Evolutionary conservation across 2,888 invertebrate species (phyloP).

Genomic region (Geotrupes spiniger): DNA sequence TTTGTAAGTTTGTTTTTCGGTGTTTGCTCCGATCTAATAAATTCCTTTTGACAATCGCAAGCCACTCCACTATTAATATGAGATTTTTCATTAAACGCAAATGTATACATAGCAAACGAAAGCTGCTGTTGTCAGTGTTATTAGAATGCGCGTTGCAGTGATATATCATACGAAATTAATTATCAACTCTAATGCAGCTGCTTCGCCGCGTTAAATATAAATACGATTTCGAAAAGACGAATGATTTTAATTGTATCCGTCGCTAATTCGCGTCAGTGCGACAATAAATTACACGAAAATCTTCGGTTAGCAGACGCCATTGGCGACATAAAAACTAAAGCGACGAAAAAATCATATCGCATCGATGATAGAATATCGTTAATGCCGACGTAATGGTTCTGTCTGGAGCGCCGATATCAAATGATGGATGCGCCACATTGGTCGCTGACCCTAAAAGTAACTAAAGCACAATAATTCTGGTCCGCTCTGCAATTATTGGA

Average conservation of each 20-base stretch:
- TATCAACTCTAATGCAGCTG: slow-evolving; percentile 4
- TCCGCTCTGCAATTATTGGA: slow-evolving; percentile 14
- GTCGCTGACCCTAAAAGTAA: not conserved
- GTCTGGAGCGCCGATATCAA: slow-evolving; percentile 29
- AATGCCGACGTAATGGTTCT: slow-evolving; percentile 14
- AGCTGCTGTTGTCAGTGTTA: no score
- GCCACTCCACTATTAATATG: no score
- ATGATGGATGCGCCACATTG: slow-evolving; percentile 32
- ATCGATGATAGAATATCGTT: no score
- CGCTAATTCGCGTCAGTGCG: not conserved
- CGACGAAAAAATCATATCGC: not conserved
- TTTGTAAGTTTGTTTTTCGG: no score
- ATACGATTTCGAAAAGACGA: slow-evolving; percentile 1
- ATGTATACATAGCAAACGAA: no score
- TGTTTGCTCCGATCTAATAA: no score
- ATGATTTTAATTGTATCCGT: not conserved
- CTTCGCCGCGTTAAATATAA: not conserved
- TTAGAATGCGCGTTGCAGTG: not conserved
- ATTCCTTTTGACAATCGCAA: no score
- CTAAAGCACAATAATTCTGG: slow-evolving; percentile 14
- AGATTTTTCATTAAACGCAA: no score
- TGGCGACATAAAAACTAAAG: not conserved
- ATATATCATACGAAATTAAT: slow-evolving; percentile 6
- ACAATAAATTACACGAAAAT: no score
- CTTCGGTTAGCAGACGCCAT: no score